A percentile compares a stretch with the other conserved stretches of the same genome.
Evolutionary conservation across 2,888 invertebrate genomes (phyloP).

Genomic region (Trissolcus japonicus): DNA sequence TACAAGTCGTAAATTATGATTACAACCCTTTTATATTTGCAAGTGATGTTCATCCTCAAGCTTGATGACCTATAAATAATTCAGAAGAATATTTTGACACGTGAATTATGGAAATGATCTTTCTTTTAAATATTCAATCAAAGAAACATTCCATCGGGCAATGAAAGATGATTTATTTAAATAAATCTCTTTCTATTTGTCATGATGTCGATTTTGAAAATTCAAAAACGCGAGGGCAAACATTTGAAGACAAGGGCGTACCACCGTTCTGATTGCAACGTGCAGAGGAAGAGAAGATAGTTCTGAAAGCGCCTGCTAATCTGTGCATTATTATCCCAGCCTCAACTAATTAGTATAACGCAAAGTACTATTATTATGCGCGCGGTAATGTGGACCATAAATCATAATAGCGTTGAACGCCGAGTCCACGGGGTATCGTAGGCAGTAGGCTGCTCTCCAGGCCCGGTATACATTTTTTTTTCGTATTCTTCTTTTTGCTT

Average conservation of each 20-base stretch:
- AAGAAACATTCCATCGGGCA: not conserved
- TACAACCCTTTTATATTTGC: too few relatives aligned
- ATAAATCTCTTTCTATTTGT: not conserved
- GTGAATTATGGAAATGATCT: too few relatives aligned
- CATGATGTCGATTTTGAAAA: too few relatives aligned
- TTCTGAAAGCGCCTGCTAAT: constrained; percentile 13
- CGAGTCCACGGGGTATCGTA: constrained; percentile 48
- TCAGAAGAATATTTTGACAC: too few relatives aligned
- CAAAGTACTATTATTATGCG: constrained; percentile 50
- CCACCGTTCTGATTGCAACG: too few relatives aligned
- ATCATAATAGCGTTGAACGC: constrained; percentile 54
- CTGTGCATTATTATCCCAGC: constrained; percentile 32
- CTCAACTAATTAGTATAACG: constrained; percentile 49
- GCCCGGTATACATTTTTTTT: constrained; percentile 4
- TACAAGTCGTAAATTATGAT: not conserved
- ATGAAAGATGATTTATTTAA: not conserved
- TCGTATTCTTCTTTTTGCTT: constrained; percentile 10
- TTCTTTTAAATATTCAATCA: not conserved
- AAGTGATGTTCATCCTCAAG: too few relatives aligned
- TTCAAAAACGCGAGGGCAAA: too few relatives aligned
- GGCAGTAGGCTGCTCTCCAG: constrained; percentile 39
- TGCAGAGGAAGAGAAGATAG: not conserved
- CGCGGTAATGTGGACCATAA: constrained; percentile 43
- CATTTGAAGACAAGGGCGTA: too few relatives aligned
- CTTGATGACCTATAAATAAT: too few relatives aligned